These are phyloP conservation scores for Timandra comae DNA, from an alignment of 2,888 invertebrate species.

Conservation along the genomic window DNA sequence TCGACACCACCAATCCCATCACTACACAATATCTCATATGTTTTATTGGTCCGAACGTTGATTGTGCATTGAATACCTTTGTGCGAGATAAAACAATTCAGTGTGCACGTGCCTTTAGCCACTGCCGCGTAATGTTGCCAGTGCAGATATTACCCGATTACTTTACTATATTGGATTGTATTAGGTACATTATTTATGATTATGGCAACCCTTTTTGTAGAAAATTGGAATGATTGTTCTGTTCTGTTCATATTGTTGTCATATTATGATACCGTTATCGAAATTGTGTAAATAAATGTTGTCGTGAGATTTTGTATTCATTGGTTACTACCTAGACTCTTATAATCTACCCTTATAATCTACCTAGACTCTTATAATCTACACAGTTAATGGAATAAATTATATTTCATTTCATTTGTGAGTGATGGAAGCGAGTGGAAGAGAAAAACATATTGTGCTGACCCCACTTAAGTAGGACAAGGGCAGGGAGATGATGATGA, in stretches of 20 bases:
- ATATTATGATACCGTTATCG: background rate
- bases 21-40: slow-evolving; percentile 38
- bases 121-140: slow-evolving; percentile 34
- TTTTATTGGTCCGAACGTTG: slow-evolving; percentile 46
- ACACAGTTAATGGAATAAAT: too few species aligned
- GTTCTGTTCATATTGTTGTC: slow-evolving; percentile 1
- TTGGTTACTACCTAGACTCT: too few species aligned
- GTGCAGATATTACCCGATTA: slow-evolving; percentile 51
- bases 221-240: slow-evolving; percentile 6
- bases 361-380: too few species aligned
- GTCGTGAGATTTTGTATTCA: too few species aligned
- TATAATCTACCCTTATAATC: too few species aligned
- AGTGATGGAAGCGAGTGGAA: too few species aligned
- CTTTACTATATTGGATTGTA: slow-evolving; percentile 45
- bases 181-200: slow-evolving; percentile 33
- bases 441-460: too few species aligned
- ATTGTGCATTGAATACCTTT: slow-evolving; percentile 56
- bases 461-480: too few species aligned
- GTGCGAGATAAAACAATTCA: slow-evolving; percentile 55
- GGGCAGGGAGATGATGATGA: too few species aligned
- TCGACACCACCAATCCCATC: slow-evolving; percentile 21
- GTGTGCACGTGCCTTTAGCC: slow-evolving; percentile 51
- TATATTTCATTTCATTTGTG: too few species aligned
- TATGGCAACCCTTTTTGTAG: slow-evolving; percentile 12
- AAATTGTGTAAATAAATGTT: background rate